A percentile compares a stretch with the other conserved stretches of the same genome.
Evolutionary conservation across 2,888 invertebrate species (phyloP).

Genomic region (Drymonia ruficornis): DNA sequence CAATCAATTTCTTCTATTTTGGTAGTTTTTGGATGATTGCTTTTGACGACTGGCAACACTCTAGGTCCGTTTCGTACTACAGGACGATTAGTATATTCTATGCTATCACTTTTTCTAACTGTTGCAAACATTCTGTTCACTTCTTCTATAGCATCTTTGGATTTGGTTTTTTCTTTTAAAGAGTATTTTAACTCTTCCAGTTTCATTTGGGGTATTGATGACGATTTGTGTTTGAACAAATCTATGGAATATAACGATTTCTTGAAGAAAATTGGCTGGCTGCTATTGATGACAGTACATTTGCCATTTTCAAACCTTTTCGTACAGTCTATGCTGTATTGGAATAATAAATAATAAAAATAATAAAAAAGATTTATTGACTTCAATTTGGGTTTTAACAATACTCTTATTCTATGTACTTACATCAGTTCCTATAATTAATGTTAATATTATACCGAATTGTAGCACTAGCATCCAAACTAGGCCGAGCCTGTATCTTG

Average conservation of each 20-base stretch:
- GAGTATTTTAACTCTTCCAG: constrained; percentile 69
- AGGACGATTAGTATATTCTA: constrained; percentile 60
- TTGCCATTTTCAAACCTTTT: constrained; percentile 40
- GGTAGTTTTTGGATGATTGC: constrained; percentile 16
- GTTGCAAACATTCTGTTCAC: constrained; percentile 76
- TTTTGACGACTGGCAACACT: constrained; percentile 71
- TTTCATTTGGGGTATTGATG: constrained; percentile 77
- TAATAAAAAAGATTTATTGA: no score
- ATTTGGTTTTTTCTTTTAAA: constrained; percentile 61
- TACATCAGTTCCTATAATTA: no score
- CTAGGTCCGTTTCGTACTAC: constrained; percentile 65
- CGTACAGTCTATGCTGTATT: constrained; percentile 52
- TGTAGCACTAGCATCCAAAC: no score
- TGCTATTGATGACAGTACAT: constrained; percentile 54
- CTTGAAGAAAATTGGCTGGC: constrained; percentile 47
- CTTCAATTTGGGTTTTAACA: no score
- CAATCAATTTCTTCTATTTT: constrained; percentile 20
- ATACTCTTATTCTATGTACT: no score
- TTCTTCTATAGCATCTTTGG: constrained; percentile 72
- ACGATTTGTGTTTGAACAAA: constrained; percentile 66
- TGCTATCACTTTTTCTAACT: constrained; percentile 46
- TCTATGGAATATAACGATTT: constrained; percentile 46
- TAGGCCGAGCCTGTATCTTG: no score
- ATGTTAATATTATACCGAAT: no score
- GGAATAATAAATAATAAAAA: no score